phyloP scores from a whole-genome alignment of 2,113 vertebrate genomes.

The Tringa solitaria region DNA sequence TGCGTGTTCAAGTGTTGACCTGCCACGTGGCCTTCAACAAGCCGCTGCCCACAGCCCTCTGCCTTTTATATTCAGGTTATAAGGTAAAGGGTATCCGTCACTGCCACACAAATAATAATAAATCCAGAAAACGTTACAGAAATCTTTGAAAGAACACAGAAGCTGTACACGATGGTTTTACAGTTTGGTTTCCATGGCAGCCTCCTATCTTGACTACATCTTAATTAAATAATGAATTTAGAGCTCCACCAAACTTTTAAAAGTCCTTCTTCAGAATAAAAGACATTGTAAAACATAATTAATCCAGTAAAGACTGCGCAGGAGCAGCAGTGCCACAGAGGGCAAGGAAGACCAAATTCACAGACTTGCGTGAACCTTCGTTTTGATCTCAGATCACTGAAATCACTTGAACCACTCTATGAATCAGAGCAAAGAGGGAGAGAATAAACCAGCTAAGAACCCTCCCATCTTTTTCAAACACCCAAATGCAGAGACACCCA shows the following conservation, averaged over 20 bases:
- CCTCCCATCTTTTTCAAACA: background rate
- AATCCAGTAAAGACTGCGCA: background rate
- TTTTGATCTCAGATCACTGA: background rate
- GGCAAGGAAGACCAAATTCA: background rate
- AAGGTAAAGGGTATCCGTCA: background rate
- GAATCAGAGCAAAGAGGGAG: background rate
- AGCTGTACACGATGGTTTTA: background rate
- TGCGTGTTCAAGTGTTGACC: fast-evolving
- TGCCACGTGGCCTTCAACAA: background rate
- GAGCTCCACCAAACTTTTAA: background rate
- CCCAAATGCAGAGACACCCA: background rate
- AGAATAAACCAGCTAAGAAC: background rate
- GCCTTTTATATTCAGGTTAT: background rate
- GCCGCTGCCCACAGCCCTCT: background rate
- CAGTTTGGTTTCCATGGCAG: slow-evolving; percentile 28
- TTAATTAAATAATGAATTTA: slow-evolving; percentile 17
- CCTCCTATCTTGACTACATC: background rate
- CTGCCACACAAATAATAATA: background rate
- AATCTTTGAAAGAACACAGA: background rate
- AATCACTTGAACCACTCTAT: background rate
- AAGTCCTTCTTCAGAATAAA: slow-evolving; percentile 3
- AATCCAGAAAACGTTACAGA: background rate
- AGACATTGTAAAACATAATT: background rate
- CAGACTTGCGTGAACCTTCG: background rate
- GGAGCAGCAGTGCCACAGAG: background rate